phyloP scores from a whole-genome alignment of 2,888 invertebrate species.

The Tetropium fuscum region DNA sequence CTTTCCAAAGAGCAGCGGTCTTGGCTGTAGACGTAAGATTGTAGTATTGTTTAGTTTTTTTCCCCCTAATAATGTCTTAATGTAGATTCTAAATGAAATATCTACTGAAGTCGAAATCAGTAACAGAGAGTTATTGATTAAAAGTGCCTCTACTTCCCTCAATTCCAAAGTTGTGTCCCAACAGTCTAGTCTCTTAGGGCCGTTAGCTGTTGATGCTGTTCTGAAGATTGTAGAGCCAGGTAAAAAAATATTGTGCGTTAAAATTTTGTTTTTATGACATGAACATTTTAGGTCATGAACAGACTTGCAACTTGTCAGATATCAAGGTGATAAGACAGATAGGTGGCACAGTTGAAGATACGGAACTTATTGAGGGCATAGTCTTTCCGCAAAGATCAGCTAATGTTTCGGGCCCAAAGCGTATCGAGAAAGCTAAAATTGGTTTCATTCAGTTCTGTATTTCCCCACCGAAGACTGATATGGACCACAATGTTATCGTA shows the following conservation, averaged over 20 bases:
- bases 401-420: constrained; percentile 91
- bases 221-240: constrained; percentile 82
- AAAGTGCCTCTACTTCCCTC: constrained; percentile 97
- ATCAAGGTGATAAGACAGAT: constrained; percentile 97
- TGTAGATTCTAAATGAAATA: constrained; percentile 81
- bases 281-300: constrained; percentile 66
- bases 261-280: neutral
- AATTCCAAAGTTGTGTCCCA: constrained; percentile 99
- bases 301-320: constrained; percentile 90
- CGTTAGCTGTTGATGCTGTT: constrained; percentile 98
- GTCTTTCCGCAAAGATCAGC: constrained; percentile 92
- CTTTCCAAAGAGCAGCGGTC: constrained; percentile 89
- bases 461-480: constrained; percentile 99
- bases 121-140: constrained; percentile 89
- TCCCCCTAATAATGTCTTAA: constrained; percentile 13
- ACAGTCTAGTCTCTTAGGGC: constrained; percentile 94
- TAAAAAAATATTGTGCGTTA: too few species aligned
- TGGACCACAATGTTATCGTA: constrained; percentile 96
- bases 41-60: neutral
- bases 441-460: constrained; percentile 99
- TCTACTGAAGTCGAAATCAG: constrained; percentile 86
- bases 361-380: constrained; percentile 94
- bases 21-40: constrained; percentile 73
- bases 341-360: constrained; percentile 98
- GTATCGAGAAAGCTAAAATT: constrained; percentile 97